Evolutionary conservation across 2,888 invertebrate species (phyloP).

Genomic region (Cheilosia urbana): DNA sequence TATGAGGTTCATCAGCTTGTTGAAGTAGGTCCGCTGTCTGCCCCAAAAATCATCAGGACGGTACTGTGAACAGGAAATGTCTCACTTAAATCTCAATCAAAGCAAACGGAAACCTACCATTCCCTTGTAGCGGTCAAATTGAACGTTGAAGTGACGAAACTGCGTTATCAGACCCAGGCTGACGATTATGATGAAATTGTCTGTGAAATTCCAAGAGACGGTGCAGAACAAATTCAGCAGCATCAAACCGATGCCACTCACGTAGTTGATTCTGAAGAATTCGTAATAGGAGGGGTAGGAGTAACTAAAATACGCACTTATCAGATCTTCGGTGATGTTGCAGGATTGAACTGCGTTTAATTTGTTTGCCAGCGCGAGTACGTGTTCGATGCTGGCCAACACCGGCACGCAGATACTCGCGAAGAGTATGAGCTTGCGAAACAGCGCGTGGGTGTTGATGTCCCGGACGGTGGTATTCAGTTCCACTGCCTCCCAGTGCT

Average conservation of each 20-base stretch:
- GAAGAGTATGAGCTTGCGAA: slow-evolving; percentile 52
- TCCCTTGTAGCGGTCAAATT: slow-evolving; percentile 63
- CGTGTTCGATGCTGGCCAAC: slow-evolving; percentile 84
- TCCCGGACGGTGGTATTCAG: slow-evolving; percentile 48
- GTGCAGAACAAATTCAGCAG: slow-evolving; percentile 84
- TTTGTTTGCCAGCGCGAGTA: slow-evolving; percentile 85
- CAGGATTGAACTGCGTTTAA: slow-evolving; percentile 84
- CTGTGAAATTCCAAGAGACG: slow-evolving; percentile 88
- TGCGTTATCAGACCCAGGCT: slow-evolving; percentile 87
- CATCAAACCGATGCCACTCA: slow-evolving; percentile 84
- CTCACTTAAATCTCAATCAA: not conserved
- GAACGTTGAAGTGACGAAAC: slow-evolving; percentile 85
- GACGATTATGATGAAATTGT: slow-evolving; percentile 87
- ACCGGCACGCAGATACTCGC: slow-evolving; percentile 67
- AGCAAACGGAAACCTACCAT: slow-evolving; percentile 58
- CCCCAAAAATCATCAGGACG: slow-evolving; percentile 87
- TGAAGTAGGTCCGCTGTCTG: slow-evolving; percentile 87
- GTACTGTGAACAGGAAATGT: slow-evolving; percentile 80
- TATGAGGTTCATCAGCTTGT: slow-evolving; percentile 84
- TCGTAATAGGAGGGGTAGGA: slow-evolving; percentile 85
- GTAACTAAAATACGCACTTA: slow-evolving; percentile 81
- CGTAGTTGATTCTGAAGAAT: slow-evolving; percentile 83
- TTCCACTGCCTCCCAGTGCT: slow-evolving; percentile 83
- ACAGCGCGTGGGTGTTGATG: slow-evolving; percentile 42
- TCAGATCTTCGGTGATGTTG: slow-evolving; percentile 76